phyloP scores from a whole-genome alignment of 2,888 invertebrate species.

The Meandrusa payeni region DNA sequence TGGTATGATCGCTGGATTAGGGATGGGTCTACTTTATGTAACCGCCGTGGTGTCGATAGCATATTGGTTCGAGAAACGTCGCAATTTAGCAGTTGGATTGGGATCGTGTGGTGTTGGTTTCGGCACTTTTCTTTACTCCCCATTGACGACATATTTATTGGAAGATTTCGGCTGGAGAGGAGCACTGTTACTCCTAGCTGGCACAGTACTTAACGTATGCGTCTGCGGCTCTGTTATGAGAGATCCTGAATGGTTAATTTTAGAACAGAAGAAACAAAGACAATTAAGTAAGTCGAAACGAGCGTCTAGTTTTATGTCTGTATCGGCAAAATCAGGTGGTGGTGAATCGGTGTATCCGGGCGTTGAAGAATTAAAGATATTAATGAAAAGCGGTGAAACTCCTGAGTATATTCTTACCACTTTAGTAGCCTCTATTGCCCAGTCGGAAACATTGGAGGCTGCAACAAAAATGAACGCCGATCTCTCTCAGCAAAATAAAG shows the following conservation, averaged over 20 bases:
- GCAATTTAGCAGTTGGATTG: constrained; percentile 92
- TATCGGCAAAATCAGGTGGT: constrained; percentile 75
- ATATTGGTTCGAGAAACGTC: constrained; percentile 94
- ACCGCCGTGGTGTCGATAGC: constrained; percentile 95
- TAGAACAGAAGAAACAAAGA: constrained; percentile 82
- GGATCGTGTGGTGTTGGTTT: constrained; percentile 94
- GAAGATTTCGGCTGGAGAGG: constrained; percentile 91
- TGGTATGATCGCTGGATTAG: constrained; percentile 91
- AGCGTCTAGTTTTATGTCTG: constrained; percentile 75
- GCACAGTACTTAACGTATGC: constrained; percentile 92
- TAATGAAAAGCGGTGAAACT: constrained; percentile 86
- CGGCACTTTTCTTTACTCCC: constrained; percentile 93
- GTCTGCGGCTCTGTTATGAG: constrained; percentile 93
- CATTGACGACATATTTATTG: constrained; percentile 88
- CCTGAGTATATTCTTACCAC: constrained; percentile 84
- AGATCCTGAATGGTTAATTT: constrained; percentile 91
- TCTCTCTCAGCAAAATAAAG: constrained; percentile 59
- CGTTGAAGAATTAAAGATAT: constrained; percentile 83
- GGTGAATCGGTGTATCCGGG: constrained; percentile 82
- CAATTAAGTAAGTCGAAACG: constrained; percentile 74
- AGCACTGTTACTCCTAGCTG: constrained; percentile 87
- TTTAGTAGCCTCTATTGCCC: constrained; percentile 81
- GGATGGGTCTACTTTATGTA: constrained; percentile 91
- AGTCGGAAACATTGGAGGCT: constrained; percentile 70
- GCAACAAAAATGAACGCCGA: constrained; percentile 72